These are phyloP conservation scores for Perognathus longimembris DNA, from an alignment of 2,113 vertebrate species.

Conservation along the genomic window DNA sequence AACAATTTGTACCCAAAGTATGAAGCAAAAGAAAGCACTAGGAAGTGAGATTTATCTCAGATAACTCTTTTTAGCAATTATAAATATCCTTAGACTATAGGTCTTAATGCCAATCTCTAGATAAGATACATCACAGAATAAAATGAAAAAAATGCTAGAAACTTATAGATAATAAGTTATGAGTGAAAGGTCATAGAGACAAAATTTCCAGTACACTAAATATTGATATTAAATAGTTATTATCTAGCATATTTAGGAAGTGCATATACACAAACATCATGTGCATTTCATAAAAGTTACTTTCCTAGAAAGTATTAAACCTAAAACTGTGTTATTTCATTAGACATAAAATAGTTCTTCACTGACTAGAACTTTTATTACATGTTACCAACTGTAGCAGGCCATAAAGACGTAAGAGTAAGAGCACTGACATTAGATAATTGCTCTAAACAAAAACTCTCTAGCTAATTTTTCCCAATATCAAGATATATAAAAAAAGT, in stretches of 20 bases:
- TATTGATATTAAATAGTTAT: not conserved
- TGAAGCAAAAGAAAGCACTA: constrained; percentile 26
- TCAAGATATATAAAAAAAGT: constrained; percentile 14
- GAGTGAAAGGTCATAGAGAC: not conserved
- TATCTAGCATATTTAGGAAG: not conserved
- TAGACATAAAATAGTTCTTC: constrained; percentile 55
- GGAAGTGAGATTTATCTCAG: constrained; percentile 37
- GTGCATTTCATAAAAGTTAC: not conserved
- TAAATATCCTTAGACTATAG: constrained; percentile 15
- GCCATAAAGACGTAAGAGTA: constrained; percentile 6
- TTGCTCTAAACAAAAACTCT: not conserved
- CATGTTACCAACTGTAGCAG: constrained; percentile 28
- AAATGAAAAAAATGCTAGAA: constrained; percentile 47
- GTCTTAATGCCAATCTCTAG: not conserved
- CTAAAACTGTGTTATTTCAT: not conserved
- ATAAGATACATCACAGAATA: constrained; percentile 10
- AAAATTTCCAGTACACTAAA: constrained; percentile 15
- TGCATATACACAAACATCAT: not conserved
- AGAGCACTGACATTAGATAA: not conserved
- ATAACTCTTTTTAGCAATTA: constrained; percentile 34
- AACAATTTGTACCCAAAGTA: constrained; percentile 6
- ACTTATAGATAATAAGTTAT: not conserved
- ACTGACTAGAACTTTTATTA: constrained; percentile 34
- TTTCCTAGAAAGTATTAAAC: constrained; percentile 58
- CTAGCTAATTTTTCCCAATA: not conserved